Percentiles rank a stretch among this genome's conserved stretches.
Conservation (phyloP, 2,888 invertebrate species). For the Dyspetes luteomarginatus region DNA sequence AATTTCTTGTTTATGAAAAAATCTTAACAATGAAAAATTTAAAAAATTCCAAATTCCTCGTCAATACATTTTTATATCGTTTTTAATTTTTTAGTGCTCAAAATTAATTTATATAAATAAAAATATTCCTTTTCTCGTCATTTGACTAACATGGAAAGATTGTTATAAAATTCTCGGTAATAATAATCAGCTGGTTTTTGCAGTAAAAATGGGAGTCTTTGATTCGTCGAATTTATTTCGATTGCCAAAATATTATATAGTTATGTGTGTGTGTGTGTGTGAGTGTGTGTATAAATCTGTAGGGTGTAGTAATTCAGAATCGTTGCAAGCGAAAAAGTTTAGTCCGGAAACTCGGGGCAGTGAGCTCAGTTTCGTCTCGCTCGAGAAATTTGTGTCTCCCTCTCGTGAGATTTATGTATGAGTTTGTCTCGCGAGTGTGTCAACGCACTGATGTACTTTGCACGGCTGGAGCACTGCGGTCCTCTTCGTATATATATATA, state of each 20-base stretch:
- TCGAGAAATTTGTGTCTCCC: constrained; percentile 25
- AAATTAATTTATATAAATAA: not conserved
- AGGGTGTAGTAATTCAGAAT: constrained; percentile 50
- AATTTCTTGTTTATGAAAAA: no score
- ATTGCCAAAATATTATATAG: not conserved
- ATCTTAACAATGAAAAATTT: no score
- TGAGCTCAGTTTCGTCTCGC: constrained; percentile 10
- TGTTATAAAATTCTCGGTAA: constrained; percentile 51
- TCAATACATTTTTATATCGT: no score
- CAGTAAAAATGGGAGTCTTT: constrained; percentile 57
- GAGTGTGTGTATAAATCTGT: not conserved
- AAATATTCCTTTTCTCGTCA: not conserved
- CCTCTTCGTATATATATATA: constrained; percentile 6
- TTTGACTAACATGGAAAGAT: constrained; percentile 28
- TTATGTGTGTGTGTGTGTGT: not conserved
- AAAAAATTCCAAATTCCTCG: no score
- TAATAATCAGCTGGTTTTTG: constrained; percentile 46
- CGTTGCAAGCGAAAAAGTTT: constrained; percentile 32
- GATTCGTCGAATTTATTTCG: constrained; percentile 59
- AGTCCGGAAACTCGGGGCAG: constrained; percentile 58
- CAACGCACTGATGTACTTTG: constrained; percentile 56
- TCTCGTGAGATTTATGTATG: constrained; percentile 57
- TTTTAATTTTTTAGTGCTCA: not conserved
- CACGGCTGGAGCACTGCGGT: constrained; percentile 32
- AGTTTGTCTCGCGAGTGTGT: constrained; percentile 58